A percentile compares a stretch with the other conserved stretches of the same genome.
Conservation (phyloP, 2,888 invertebrate genomes). For the Siphonodentalium dalli region DNA sequence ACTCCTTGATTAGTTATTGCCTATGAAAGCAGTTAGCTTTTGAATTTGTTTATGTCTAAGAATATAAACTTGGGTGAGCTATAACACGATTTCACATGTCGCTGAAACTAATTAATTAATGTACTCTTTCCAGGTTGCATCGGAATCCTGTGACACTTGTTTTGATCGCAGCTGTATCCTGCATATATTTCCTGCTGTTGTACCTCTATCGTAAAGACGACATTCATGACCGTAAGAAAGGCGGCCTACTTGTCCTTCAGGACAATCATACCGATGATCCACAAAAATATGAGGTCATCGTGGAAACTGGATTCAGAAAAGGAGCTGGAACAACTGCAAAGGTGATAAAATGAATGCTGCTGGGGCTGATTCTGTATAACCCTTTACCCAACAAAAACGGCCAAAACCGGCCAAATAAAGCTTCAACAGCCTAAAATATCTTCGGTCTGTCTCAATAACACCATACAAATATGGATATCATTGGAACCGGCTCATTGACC, state of each 20-base stretch:
- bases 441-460: no score
- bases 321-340: constrained; percentile 64
- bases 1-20: no score
- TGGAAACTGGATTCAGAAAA: constrained; percentile 61
- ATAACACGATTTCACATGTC: no score
- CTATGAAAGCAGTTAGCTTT: no score
- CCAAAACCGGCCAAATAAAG: no score
- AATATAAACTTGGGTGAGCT: no score
- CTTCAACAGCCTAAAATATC: no score
- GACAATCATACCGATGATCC: constrained; percentile 58
- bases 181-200: constrained; percentile 48
- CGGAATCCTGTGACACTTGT: constrained; percentile 50
- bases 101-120: no score
- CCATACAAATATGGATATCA: no score
- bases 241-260: constrained; percentile 49
- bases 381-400: no score
- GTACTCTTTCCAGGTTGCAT: constrained; percentile 38
- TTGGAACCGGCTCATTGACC: no score
- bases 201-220: constrained; percentile 47
- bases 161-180: constrained; percentile 39
- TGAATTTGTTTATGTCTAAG: no score
- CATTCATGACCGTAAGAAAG: constrained; percentile 46
- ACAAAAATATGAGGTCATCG: constrained; percentile 60
- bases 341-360: constrained; percentile 33
- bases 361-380: background rate